These are phyloP conservation scores for Aromia moschata DNA, from an alignment of 2,888 invertebrate genomes.

Conservation along the genomic window DNA sequence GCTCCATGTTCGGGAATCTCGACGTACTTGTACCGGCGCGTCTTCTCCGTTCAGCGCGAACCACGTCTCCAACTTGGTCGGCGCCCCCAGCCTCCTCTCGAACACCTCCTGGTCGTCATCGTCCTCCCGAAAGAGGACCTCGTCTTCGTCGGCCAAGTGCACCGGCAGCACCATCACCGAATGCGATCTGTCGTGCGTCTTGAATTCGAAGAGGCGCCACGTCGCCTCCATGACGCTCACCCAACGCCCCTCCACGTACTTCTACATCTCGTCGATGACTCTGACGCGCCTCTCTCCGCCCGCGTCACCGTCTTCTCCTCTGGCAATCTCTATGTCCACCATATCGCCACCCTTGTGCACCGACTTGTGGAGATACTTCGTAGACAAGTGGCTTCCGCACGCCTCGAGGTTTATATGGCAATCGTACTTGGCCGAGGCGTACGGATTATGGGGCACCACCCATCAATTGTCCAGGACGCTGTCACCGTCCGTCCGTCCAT, in stretches of 20 bases:
- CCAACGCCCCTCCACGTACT: constrained; percentile 52
- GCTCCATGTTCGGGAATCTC: not conserved
- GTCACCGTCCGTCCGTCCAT: not conserved
- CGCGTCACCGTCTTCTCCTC: not conserved
- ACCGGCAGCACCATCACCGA: constrained; percentile 51
- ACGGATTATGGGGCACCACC: constrained; percentile 34
- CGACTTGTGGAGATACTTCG: constrained; percentile 42
- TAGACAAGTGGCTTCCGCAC: constrained; percentile 26
- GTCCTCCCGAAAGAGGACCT: not conserved
- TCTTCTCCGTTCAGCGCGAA: not conserved
- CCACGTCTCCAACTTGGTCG: not conserved
- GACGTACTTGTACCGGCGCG: not conserved
- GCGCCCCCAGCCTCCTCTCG: not conserved
- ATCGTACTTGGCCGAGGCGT: constrained; percentile 31
- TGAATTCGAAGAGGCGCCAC: constrained; percentile 52
- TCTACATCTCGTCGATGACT: constrained; percentile 50
- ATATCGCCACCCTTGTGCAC: constrained; percentile 20
- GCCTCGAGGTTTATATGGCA: constrained; percentile 42
- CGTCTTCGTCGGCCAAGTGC: constrained; percentile 47
- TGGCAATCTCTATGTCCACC: not conserved
- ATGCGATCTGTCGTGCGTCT: constrained; percentile 48
- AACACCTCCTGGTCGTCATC: not conserved
- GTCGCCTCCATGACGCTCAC: constrained; percentile 53
- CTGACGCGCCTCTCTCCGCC: not conserved
- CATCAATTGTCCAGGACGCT: constrained; percentile 19